Conservation (phyloP, 2,888 invertebrate genomes). For the Xylocampa areola region DNA sequence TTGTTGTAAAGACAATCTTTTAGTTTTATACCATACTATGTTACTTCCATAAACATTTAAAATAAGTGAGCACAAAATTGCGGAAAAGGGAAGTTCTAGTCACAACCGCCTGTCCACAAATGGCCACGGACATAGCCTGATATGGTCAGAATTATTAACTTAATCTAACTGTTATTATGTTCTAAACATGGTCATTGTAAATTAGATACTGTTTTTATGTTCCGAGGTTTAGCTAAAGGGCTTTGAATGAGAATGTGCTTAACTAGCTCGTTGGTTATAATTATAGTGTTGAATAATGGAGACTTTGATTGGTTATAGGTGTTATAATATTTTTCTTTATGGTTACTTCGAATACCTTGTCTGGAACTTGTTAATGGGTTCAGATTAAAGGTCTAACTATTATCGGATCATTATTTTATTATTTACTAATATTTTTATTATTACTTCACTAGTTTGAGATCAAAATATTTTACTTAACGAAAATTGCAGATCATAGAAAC, state of each 20-base stretch:
- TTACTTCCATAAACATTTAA: slow-evolving; percentile 22
- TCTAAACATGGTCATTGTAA: slow-evolving; percentile 52
- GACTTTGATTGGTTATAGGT: slow-evolving; percentile 18
- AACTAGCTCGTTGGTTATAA: slow-evolving; percentile 37
- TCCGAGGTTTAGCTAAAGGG: slow-evolving; percentile 35
- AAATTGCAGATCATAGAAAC: no score
- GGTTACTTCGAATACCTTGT: slow-evolving; percentile 13
- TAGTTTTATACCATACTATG: background rate
- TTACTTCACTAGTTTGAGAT: no score
- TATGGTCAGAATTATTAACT: slow-evolving; percentile 57
- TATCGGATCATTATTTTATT: no score
- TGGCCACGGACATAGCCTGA: slow-evolving; percentile 33
- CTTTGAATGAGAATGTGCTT: slow-evolving; percentile 31
- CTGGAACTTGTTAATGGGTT: slow-evolving; percentile 15
- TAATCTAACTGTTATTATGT: slow-evolving; percentile 52
- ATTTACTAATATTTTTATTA: no score
- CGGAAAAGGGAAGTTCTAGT: slow-evolving; percentile 58
- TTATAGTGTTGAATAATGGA: slow-evolving; percentile 27
- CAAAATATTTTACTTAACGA: no score
- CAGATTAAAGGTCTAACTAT: slow-evolving; percentile 19
- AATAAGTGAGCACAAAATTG: slow-evolving; percentile 30
- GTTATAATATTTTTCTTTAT: slow-evolving; percentile 41
- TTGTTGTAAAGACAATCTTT: no score
- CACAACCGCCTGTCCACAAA: slow-evolving; percentile 29
- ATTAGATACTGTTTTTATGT: slow-evolving; percentile 51